Conservation (phyloP, 2,797 vertebrate species). For the Aphelocoma californica region DNA sequence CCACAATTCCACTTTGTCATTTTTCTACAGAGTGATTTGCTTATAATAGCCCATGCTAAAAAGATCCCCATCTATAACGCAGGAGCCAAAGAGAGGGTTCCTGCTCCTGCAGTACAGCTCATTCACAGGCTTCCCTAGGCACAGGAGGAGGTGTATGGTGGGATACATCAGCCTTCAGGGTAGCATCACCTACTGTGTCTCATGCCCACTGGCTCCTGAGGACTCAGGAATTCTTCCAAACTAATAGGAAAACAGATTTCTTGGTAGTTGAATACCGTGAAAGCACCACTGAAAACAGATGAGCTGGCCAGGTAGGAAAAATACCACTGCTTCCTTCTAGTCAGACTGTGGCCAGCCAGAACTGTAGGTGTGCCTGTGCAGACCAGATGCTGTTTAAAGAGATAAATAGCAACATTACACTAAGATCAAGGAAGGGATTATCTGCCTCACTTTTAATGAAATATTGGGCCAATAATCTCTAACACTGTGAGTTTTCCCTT, state of each 20-base stretch:
- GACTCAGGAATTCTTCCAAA: background rate
- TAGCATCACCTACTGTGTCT: background rate
- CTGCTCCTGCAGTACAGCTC: background rate
- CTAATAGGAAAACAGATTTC: background rate
- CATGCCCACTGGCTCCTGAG: background rate
- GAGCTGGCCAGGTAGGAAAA: background rate
- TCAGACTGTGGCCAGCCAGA: background rate
- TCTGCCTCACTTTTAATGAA: background rate
- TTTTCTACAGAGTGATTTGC: background rate
- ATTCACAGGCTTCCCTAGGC: background rate
- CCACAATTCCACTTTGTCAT: background rate
- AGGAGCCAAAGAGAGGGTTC: background rate
- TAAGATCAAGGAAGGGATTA: background rate
- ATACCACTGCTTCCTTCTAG: background rate
- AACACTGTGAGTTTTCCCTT: background rate
- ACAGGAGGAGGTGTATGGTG: background rate
- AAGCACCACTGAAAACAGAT: background rate
- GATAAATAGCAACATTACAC: background rate
- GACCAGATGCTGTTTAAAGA: background rate
- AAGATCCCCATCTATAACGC: accelerated
- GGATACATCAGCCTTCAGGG: background rate
- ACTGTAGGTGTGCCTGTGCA: accelerated
- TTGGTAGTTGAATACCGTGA: background rate
- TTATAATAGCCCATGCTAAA: background rate
- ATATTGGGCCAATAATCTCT: background rate